Base-by-base conservation (phyloP, 2,797 vertebrate genomes). In the Pangasius sanitwongsei region DNA sequence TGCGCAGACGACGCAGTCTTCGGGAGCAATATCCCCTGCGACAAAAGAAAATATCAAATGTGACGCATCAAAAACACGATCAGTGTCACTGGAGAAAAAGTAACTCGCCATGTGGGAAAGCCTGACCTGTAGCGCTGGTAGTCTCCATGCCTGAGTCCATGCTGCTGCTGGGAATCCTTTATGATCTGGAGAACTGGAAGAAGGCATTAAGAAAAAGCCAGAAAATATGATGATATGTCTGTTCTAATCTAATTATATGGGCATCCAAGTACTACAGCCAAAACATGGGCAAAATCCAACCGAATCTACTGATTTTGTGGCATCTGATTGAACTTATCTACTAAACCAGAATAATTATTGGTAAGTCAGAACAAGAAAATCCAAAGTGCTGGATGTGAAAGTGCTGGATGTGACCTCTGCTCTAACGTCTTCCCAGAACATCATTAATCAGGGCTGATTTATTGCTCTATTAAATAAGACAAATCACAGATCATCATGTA, bases 131-230 rank as follows among this genome's bases (percentile, higher is more conserved):
- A 99, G 94, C 98, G 97, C 95, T 99, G 99, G 93, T 99, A 99
- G 94, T 99, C 98, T 90, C 98, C 98, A 6, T 99, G 98, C 31
- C 98, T 95, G 92, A 99, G 95, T 13, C 99, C 99, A 44, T 99
- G 99, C 92, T 99, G 98, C 93, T 99, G 98, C 95, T 99, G 99
- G 0, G 99, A 99, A 86, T 99, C 99, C 92, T 99, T 99, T 92
- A 99, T 98, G 59, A 99, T 98, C 94, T 99, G 98, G 91, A 99
- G 95, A 92, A 99, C 99, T 99, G 92, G 0, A 37, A 85, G 28
- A 83, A 0, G 25, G 0, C 67, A 96, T 97, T 97, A 97, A 96
- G 94, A 95, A 87, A 85, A 72, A 63, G 31, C 31, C 18, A 28
- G 13, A 25, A 61, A 4, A 9, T 31, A 6, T 0, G 1, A 23